Conservation (phyloP, 2,113 vertebrate species). For the Echinops telfairi region DNA sequence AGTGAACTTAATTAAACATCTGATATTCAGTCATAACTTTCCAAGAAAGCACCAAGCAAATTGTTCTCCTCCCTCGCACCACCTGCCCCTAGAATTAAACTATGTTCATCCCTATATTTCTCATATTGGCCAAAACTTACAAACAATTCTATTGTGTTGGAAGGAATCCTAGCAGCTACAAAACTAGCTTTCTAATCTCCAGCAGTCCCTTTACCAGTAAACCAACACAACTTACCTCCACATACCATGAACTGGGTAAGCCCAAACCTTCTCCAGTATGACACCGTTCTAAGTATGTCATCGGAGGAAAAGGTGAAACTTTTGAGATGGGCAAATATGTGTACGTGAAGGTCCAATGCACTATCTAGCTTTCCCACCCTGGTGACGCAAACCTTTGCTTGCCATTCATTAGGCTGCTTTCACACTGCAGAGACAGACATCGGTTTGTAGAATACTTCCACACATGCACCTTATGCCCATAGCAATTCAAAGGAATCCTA, state of each 20-base stretch:
- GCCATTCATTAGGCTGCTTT: background rate
- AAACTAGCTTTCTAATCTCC: background rate
- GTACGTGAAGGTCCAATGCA: too few relatives aligned
- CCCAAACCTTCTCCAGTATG: background rate
- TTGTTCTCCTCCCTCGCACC: background rate
- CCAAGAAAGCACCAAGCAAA: background rate
- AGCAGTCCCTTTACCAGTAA: background rate
- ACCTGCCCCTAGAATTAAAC: background rate
- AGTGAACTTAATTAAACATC: background rate
- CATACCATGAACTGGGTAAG: background rate
- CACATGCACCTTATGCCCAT: too few relatives aligned
- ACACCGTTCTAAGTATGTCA: too few relatives aligned
- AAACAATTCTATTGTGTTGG: background rate
- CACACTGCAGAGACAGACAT: rapidly evolving
- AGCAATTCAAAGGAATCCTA: background rate
- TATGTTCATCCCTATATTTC: background rate
- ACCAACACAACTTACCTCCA: background rate
- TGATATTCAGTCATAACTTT: background rate
- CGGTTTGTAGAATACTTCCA: background rate
- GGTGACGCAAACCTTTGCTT: background rate
- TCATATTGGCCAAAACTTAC: background rate
- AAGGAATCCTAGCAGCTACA: background rate
- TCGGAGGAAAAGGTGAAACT: background rate
- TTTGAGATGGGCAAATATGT: background rate
- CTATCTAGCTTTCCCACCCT: background rate